phyloP scores from a whole-genome alignment of 1,140 invertebrate genomes.

The Pinna nobilis region DNA sequence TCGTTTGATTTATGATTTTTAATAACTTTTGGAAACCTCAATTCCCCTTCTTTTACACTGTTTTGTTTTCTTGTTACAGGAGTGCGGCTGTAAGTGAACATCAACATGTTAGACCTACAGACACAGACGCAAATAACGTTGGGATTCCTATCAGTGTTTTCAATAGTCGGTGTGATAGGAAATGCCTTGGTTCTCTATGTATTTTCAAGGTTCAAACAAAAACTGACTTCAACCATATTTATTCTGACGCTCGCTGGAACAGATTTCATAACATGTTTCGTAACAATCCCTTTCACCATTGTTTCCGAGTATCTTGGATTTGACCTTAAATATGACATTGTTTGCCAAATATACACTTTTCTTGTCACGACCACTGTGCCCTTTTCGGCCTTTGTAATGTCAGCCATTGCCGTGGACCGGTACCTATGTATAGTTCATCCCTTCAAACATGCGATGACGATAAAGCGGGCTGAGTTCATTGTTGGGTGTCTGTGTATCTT shows the following conservation, averaged over 20 bases:
- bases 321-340: conserved; percentile 47
- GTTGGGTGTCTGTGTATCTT: conserved; percentile 53
- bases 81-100: too few species aligned
- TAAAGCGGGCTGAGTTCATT: conserved; percentile 61
- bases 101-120: too few species aligned
- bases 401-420: conserved; percentile 68
- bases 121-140: conserved; percentile 39
- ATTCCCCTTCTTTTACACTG: neutral
- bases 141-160: conserved; percentile 53
- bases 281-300: conserved; percentile 66
- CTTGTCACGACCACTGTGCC: conserved; percentile 66
- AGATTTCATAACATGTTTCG: conserved; percentile 63
- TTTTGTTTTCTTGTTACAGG: neutral
- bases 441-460: conserved; percentile 64
- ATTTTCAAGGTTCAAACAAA: conserved; percentile 65
- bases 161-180: conserved; percentile 64
- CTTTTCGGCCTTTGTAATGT: conserved; percentile 69
- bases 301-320: conserved; percentile 57
- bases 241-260: conserved; percentile 66
- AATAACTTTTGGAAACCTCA: neutral
- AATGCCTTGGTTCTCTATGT: conserved; percentile 70
- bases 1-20: neutral
- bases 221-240: conserved; percentile 66
- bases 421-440: conserved; percentile 70
- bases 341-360: conserved; percentile 68